Percentiles rank a stretch among this genome's conserved stretches.
Evolutionary conservation across 2,113 vertebrate genomes (phyloP).

Genomic region (Toxotes chatareus): DNA sequence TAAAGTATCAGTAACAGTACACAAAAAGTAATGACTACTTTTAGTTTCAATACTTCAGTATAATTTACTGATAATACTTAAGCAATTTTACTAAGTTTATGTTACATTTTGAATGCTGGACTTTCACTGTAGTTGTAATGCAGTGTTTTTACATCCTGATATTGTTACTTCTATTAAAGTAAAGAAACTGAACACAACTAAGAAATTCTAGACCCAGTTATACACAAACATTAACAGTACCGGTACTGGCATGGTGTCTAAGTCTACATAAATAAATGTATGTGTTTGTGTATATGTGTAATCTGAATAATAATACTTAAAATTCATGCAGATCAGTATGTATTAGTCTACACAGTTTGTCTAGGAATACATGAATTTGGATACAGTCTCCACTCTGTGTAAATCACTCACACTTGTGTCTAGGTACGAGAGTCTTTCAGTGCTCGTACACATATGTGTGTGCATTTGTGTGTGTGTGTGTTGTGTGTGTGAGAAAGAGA

Average conservation of each 20-base stretch:
- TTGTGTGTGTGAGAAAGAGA: slow-evolving; percentile 27
- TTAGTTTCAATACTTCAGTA: neutral
- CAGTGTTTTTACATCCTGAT: neutral
- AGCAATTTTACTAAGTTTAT: neutral
- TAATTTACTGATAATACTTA: neutral
- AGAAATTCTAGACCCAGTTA: neutral
- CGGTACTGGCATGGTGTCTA: neutral
- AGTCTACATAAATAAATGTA: slow-evolving; percentile 5
- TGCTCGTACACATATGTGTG: neutral
- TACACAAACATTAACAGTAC: neutral
- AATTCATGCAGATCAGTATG: slow-evolving; percentile 27
- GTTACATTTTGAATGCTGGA: neutral
- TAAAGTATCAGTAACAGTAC: no score
- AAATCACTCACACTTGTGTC: slow-evolving; percentile 30
- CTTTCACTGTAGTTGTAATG: neutral
- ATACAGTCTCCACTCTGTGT: slow-evolving; percentile 31
- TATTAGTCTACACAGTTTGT: neutral
- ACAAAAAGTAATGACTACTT: neutral
- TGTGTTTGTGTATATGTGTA: neutral
- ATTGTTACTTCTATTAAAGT: neutral
- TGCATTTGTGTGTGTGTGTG: slow-evolving; percentile 17
- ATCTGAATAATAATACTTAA: neutral
- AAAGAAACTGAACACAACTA: neutral
- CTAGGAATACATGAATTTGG: neutral
- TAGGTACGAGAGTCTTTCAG: neutral